Evolutionary conservation across 2,113 vertebrate species (phyloP).

Genomic region (Bubalus kerabau): DNA sequence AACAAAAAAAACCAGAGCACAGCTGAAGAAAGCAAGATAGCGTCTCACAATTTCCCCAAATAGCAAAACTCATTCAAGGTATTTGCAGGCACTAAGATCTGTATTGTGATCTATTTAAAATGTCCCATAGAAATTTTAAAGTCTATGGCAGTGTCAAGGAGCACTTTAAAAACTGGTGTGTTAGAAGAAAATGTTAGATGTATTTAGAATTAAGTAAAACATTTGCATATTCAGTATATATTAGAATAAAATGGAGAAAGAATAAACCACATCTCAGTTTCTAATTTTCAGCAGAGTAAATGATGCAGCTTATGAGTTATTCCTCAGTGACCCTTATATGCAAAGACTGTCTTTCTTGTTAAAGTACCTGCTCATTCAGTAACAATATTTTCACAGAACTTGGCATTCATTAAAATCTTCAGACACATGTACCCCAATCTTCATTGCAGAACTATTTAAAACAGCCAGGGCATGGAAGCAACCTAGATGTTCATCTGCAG

Average conservation of each 20-base stretch:
- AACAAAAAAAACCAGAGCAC: not conserved
- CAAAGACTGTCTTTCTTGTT: not conserved
- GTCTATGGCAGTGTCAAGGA: not conserved
- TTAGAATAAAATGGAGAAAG: constrained; percentile 11
- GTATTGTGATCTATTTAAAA: not conserved
- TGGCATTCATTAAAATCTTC: not conserved
- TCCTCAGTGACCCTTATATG: not conserved
- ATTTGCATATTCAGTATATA: not conserved
- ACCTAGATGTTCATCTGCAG: not conserved
- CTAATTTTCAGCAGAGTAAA: not conserved
- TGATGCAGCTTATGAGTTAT: not conserved
- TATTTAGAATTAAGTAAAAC: not conserved
- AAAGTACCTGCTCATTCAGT: not conserved
- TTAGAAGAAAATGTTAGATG: not conserved
- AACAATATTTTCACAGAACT: not conserved
- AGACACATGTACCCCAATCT: not conserved
- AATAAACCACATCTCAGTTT: constrained; percentile 37
- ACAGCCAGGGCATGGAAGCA: not conserved
- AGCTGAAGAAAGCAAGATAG: not conserved
- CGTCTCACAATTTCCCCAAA: not conserved
- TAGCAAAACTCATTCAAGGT: not conserved
- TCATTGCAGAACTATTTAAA: not conserved
- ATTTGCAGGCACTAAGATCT: not conserved
- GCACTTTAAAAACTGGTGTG: not conserved
- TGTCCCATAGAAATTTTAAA: not conserved